Evolutionary conservation across 2,113 vertebrate species (phyloP).

Genomic region (Entomyzon cyanotis): DNA sequence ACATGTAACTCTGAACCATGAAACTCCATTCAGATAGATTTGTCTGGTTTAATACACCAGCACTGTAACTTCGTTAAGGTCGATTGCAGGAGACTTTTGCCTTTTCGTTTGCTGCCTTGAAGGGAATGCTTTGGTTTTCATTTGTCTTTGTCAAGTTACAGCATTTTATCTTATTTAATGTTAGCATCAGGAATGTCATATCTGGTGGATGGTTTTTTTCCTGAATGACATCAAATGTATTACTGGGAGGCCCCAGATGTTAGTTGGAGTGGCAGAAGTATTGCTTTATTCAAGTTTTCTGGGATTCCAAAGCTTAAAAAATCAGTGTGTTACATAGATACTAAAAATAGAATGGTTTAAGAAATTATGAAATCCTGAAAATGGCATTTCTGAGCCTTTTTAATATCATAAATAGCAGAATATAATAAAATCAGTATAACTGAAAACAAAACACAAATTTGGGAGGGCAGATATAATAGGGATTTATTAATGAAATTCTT

Average conservation of each 20-base stretch:
- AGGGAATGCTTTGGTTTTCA: not conserved
- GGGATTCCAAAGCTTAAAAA: not conserved
- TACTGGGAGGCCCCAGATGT: not conserved
- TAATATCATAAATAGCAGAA: not conserved
- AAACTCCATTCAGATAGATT: constrained; percentile 6
- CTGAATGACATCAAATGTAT: not conserved
- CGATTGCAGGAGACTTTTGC: not conserved
- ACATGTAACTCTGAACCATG: not conserved
- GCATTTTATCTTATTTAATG: not conserved
- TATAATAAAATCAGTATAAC: not conserved
- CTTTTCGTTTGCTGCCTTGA: not conserved
- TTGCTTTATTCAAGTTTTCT: not conserved
- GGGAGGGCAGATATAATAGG: not conserved
- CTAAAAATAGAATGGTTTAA: not conserved
- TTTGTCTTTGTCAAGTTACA: not conserved
- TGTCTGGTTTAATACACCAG: not conserved
- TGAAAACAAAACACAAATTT: not conserved
- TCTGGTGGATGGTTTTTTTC: not conserved
- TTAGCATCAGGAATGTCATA: not conserved
- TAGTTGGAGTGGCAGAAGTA: not conserved
- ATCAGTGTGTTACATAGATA: not conserved
- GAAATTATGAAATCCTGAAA: not conserved
- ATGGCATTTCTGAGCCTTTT: not conserved
- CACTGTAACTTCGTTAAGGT: not conserved
- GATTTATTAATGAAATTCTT: not conserved